Evolutionary conservation across 2,888 invertebrate genomes (phyloP), one percentile per base, ranked within the genome.

Genomic region (Aphrophora alni): DNA sequence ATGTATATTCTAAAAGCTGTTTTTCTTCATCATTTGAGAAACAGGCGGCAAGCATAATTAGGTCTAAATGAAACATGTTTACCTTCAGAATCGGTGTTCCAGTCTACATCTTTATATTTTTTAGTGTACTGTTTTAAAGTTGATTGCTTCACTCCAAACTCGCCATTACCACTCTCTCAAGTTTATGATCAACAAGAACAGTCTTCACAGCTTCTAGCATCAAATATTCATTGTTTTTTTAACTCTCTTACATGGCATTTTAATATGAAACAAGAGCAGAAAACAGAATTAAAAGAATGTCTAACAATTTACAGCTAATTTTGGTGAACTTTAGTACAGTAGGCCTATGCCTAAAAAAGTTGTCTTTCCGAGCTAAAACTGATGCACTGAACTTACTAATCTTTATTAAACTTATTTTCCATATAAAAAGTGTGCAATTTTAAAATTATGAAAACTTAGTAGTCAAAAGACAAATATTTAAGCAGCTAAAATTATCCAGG

Each of bases 11-110:
- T 38, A 70, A 73, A 27, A 82, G 74, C 38, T 78, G 59, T 38
- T 81, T 71, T 78, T 82, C 82, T 78, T 82, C 81, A 28, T 73
- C 78, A 51, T 81, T 44, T 38, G 77, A 72, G 72, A 82, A 82
- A 24, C 44, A 74, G 69, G 71, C 12, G 71, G 71, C 8, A 71
- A 71, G 71, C 71, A 71, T 71, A 71, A 71, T 71, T 38, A 71
- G 71, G 71, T 71, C 27, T 71, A 71, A 71, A 71, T 78, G 69
- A 74, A 28, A 74, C 38, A 38, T 38, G 14, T n/a, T 74, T 74
- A 38, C 74, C 38, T 28, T 74, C 74, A 38, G 74, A 33, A 33
- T 33, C 33, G 8, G 33, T 33, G 33, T 33, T 33, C 33, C 8
- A 33, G 33, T n/a, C 44, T n/a, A 38, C 51, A 38, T 38, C 75